phyloP scores from a whole-genome alignment of 2,113 vertebrate species.

The Cisticola juncidis region DNA sequence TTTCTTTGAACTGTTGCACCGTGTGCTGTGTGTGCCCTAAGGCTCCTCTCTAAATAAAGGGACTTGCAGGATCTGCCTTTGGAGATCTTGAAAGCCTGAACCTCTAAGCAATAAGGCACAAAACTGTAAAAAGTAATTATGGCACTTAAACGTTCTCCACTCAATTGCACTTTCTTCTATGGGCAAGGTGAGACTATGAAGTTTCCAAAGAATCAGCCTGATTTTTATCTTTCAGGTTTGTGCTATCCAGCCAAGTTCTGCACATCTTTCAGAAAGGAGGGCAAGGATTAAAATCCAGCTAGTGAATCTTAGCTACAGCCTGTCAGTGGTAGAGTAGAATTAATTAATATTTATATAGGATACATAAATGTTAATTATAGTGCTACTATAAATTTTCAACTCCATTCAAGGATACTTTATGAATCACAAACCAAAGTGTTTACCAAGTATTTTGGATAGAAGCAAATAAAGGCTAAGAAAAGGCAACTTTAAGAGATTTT shows the following conservation, averaged over 20 bases:
- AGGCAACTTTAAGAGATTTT: background rate
- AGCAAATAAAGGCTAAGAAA: background rate
- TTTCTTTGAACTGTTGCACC: background rate
- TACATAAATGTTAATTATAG: background rate
- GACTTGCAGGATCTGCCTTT: background rate
- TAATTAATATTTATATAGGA: background rate
- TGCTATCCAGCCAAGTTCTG: slow-evolving; percentile 69
- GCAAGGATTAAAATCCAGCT: background rate
- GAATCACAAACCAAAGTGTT: background rate
- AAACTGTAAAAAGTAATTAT: background rate
- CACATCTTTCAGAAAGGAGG: slow-evolving; percentile 31
- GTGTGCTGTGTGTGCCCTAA: background rate
- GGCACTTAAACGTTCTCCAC: background rate
- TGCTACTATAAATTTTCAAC: background rate
- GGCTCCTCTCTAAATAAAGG: background rate
- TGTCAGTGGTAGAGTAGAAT: background rate
- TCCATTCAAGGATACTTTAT: background rate
- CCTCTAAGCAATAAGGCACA: background rate
- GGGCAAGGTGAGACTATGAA: slow-evolving; percentile 32
- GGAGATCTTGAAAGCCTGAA: background rate
- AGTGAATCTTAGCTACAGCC: background rate
- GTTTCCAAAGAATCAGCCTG: slow-evolving; percentile 31
- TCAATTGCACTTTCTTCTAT: background rate
- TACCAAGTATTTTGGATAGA: background rate
- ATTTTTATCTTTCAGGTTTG: slow-evolving; percentile 74